Percentiles rank a stretch among this genome's conserved stretches.
Evolutionary conservation across 2,797 vertebrate genomes (phyloP).

Genomic region (Acanthurus lineatus): DNA sequence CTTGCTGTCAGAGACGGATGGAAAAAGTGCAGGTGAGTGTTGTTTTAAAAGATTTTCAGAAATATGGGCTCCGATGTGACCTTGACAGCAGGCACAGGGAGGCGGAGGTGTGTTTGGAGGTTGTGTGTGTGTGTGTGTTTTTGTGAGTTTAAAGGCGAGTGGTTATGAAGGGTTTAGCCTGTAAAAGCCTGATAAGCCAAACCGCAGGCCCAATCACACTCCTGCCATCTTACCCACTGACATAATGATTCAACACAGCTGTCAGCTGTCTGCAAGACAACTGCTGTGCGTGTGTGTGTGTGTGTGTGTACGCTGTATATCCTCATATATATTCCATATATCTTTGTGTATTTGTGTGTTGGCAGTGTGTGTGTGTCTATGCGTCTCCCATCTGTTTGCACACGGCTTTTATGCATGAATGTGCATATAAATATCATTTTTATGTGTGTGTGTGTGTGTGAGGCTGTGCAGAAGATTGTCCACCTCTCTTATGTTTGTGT

Average conservation of each 20-base stretch:
- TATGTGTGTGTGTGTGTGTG: not conserved
- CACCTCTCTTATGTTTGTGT: not conserved
- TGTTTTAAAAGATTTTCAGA: constrained; percentile 38
- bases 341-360: not conserved
- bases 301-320: not conserved
- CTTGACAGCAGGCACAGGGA: constrained; percentile 43
- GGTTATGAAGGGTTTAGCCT: constrained; percentile 38
- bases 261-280: constrained; percentile 53
- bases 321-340: not conserved
- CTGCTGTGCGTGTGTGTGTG: constrained; percentile 6
- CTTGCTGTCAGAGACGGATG: not conserved
- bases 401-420: not conserved
- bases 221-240: constrained; percentile 68
- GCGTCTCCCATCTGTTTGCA: not conserved
- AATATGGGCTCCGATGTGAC: constrained; percentile 55
- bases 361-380: constrained; percentile 1
- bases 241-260: constrained; percentile 65
- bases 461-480: constrained; percentile 27
- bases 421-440: not conserved
- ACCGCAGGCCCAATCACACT: constrained; percentile 55
- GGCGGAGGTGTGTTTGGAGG: constrained; percentile 15
- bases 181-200: constrained; percentile 70
- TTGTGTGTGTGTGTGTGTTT: constrained; percentile 10
- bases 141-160: constrained; percentile 18
- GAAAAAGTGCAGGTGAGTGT: constrained; percentile 16